Base-by-base conservation (phyloP, 2,888 invertebrate genomes). In the Diploptera punctata region DNA sequence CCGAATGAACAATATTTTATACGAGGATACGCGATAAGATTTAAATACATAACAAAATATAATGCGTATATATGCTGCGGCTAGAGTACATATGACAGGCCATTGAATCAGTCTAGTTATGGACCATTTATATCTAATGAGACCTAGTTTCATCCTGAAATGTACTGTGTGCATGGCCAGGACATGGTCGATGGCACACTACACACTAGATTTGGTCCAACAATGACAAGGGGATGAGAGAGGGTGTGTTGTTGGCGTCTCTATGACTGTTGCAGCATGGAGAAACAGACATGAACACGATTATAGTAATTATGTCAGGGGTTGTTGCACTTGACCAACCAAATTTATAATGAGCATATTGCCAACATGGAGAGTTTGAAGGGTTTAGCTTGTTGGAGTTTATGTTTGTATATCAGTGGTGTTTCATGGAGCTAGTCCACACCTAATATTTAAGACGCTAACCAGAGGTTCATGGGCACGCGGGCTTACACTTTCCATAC, bases 291-390 rank as follows among this genome's bases (percentile, higher is more conserved):
- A 62, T 18, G 24, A 38, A 21, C 62, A 13, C 62, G 19, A 43
- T 62, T 62, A 62, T 62, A 21, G 62, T 21, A 9, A 62, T 38
- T 33, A 62, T 62, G 24, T 10, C 10, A 21, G 21, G 43, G 38
- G 13, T 21, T 43, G 62, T 62, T 43, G 43, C 21, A 62, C 21
- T 62, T 21, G 18, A 21, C 33, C 21, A 13, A 43, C 62, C 43
- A 62, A 62, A 62, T 62, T 62, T 43, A 43, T 62, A 43, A 62
- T 62, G 43, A 62, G 19, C 52, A 21, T 3, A 47, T n/a, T n/a
- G 5, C 0, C 18, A 4, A 47, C 19, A 1, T 9, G 3, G 47
- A 47, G 18, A 2, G n/a, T n/a, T n/a, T 18, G 19, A 13, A 1
- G 24, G 10, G 5, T 13, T 38, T 13, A 0, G 47, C 2, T 52